Evolutionary conservation across 2,888 invertebrate genomes (phyloP).

Genomic region (Caenorhabditis japonica): DNA sequence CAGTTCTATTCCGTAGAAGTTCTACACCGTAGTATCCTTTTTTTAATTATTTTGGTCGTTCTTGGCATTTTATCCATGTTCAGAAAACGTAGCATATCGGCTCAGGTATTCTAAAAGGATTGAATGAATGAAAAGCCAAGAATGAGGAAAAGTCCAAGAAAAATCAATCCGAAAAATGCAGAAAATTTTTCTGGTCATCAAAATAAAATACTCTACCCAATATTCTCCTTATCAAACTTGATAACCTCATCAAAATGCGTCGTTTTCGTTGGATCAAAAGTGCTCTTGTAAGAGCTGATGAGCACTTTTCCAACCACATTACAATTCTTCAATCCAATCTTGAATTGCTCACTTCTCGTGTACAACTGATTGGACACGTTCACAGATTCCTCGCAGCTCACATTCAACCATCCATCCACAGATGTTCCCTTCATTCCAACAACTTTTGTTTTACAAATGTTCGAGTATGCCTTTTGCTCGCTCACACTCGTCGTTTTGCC

Average conservation of each 20-base stretch:
- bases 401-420: conserved; percentile 35
- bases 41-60: too few relatives aligned
- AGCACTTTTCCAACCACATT: conserved; percentile 16
- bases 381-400: conserved; percentile 26
- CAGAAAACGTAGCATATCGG: too few relatives aligned
- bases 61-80: too few relatives aligned
- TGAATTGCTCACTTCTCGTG: conserved; percentile 19
- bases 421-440: conserved; percentile 19
- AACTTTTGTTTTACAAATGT: conserved; percentile 45
- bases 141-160: too few relatives aligned
- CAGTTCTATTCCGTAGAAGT: too few relatives aligned
- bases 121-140: too few relatives aligned
- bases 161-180: too few relatives aligned
- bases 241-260: conserved; percentile 29
- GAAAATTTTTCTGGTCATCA: too few relatives aligned
- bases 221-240: conserved; percentile 40
- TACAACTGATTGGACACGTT: conserved; percentile 30
- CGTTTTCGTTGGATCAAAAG: conserved; percentile 50
- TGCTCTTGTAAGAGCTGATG: conserved; percentile 18
- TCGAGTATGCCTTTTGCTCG: conserved; percentile 38
- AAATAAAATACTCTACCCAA: conserved; percentile 17
- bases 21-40: too few relatives aligned
- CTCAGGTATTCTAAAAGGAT: neutral
- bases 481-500: conserved; percentile 23
- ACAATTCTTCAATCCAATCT: conserved; percentile 25